Evolutionary conservation across 2,888 invertebrate genomes (phyloP), one percentile per base, ranked within the genome.

Genomic region (Phaonia tiefii): DNA sequence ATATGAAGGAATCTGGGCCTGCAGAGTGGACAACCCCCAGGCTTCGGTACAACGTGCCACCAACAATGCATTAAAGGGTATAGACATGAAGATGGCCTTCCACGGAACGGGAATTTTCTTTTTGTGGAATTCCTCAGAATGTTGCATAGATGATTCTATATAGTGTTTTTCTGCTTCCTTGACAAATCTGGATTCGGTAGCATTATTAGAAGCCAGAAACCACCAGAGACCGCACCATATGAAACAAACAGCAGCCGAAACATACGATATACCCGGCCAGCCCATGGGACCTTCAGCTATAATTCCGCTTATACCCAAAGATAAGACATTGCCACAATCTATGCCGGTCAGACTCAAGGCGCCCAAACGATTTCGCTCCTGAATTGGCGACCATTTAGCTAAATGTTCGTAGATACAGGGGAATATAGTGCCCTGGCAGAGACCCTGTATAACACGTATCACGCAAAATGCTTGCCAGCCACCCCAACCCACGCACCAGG

Each of bases 211-310:
- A 0, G 93, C 92, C 31, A 92, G 91, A 56, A 92, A 86, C 70
- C 92, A 89, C 92, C 94, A 95, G 0, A 92, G 60, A 0, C 91
- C 85, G 13, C 92, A 91, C 92, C 93, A 93, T 0, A 89, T 0
- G 93, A 92, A 0, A 92, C 84, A 89, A 95, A 95, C 85, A 94
- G 94, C 3, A n/a, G n/a, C n/a, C n/a, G n/a, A n/a, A n/a, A n/a
- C n/a, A n/a, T n/a, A n/a, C n/a, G n/a, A n/a, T n/a, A 93, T 92
- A 1, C 93, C 92, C 0, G 94, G 94, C 95, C 95, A 95, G 1
- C 95, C 94, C 2, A 92, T 85, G 0, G 83, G 39, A 0, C 91
- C 93, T 0, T 89, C 92, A 0, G 94, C 93, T 49, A 95, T 90
- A 2, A 92, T 75, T 0, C 95, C 95, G 2, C 94, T 93, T 2